A percentile compares a stretch with the other conserved stretches of the same genome.
Evolutionary conservation across 2,888 invertebrate species (phyloP).

Genomic region (Diaphora mendica): DNA sequence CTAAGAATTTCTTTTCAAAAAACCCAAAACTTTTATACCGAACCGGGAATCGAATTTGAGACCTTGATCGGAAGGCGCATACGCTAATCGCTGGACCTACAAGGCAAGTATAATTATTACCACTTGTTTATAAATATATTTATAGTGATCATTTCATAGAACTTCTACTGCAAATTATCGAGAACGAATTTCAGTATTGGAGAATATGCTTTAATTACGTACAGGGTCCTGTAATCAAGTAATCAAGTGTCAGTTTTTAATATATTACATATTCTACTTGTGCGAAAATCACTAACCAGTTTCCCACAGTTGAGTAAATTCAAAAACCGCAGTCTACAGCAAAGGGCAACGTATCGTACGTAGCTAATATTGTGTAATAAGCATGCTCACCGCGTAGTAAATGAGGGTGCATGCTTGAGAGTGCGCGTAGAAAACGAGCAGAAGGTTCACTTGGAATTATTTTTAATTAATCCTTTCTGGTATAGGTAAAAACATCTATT

Average conservation of each 20-base stretch:
- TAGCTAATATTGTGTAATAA: constrained; percentile 64
- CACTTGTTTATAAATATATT: too few species aligned
- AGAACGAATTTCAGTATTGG: neutral
- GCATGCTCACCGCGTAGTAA: constrained; percentile 59
- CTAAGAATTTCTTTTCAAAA: too few species aligned
- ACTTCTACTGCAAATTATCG: neutral
- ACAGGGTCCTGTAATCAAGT: too few species aligned
- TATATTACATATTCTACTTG: constrained; percentile 36
- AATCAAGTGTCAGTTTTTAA: constrained; percentile 13
- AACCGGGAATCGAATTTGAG: too few species aligned
- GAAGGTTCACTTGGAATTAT: constrained; percentile 21
- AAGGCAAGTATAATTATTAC: neutral
- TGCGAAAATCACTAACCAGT: constrained; percentile 39
- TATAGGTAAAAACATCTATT: too few species aligned
- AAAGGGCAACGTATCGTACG: constrained; percentile 61
- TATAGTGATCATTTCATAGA: neutral
- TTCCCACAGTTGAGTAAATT: constrained; percentile 73
- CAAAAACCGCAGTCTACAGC: constrained; percentile 67
- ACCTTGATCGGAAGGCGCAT: too few species aligned
- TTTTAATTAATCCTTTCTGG: neutral
- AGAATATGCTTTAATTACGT: neutral
- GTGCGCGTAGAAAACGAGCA: constrained; percentile 31
- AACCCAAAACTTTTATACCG: too few species aligned
- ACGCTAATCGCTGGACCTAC: too few species aligned
- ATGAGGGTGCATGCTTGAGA: constrained; percentile 50